Percentiles rank a stretch among this genome's conserved stretches.
These are phyloP conservation scores for Xyliphius kryptos DNA, from an alignment of 2,113 vertebrate genomes.

Conservation along the genomic window DNA sequence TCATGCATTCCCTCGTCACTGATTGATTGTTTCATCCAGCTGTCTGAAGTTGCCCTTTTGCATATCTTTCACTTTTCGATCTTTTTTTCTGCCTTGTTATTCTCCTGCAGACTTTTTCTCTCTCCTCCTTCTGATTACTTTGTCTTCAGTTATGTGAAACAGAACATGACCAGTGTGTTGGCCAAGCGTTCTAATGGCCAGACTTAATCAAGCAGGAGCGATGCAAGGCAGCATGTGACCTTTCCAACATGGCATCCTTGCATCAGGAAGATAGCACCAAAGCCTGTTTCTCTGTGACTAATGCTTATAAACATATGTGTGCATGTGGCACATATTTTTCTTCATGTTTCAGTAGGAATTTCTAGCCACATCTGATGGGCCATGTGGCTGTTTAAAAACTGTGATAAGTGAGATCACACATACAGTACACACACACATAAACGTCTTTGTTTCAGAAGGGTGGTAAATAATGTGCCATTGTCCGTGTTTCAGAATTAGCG, in stretches of 20 bases:
- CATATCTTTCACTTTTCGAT: conserved; percentile 50
- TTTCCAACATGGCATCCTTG: conserved; percentile 52
- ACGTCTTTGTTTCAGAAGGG: conserved; percentile 16
- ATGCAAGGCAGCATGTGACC: conserved; percentile 53
- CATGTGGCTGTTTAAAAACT: conserved; percentile 11
- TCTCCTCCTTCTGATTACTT: conserved; percentile 51
- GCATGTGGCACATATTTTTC: no score
- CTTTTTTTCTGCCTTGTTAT: no score
- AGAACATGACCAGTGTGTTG: conserved; percentile 33
- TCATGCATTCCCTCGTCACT: conserved; percentile 43
- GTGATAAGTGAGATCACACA: conserved; percentile 34
- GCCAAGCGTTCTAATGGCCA: conserved; percentile 59
- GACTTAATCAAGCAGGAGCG: conserved; percentile 62
- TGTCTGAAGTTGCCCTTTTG: conserved; percentile 28
- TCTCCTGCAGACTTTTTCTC: conserved; percentile 8
- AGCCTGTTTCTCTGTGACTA: conserved; percentile 49
- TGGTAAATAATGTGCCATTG: conserved; percentile 22
- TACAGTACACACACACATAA: no score
- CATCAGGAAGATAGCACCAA: conserved; percentile 49
- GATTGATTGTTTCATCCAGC: conserved; percentile 45
- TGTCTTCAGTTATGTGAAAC: conserved; percentile 54
- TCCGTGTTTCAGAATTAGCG: conserved; percentile 18
- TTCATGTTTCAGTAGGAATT: conserved; percentile 36
- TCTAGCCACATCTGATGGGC: conserved; percentile 33
- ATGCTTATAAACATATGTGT: conserved; percentile 38